These are phyloP conservation scores for Australoheros facetus DNA, from an alignment of 2,797 vertebrate species.

Conservation along the genomic window DNA sequence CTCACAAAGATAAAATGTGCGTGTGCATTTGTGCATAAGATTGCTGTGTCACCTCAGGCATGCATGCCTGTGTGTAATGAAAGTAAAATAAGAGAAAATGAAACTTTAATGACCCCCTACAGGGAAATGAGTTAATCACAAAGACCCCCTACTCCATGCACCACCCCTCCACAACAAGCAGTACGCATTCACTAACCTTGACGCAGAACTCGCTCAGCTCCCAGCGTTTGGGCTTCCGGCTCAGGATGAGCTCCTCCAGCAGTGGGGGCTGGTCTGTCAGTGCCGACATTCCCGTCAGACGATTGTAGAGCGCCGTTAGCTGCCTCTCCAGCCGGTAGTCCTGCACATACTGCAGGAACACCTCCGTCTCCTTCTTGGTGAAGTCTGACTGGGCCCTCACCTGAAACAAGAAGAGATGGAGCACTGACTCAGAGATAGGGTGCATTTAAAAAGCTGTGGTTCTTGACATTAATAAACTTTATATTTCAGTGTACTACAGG, in stretches of 20 bases:
- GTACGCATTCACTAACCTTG: slow-evolving; percentile 63
- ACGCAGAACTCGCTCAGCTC: slow-evolving; percentile 78
- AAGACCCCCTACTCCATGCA: not conserved
- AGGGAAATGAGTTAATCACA: slow-evolving; percentile 25
- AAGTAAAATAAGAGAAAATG: slow-evolving; percentile 30
- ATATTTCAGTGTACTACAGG: not conserved
- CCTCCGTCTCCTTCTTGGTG: slow-evolving; percentile 73
- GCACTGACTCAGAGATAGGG: no score
- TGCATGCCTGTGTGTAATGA: slow-evolving; percentile 35
- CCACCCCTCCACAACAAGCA: no score
- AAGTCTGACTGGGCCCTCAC: slow-evolving; percentile 68
- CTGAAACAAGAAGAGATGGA: slow-evolving; percentile 13
- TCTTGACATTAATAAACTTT: not conserved
- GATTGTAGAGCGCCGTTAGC: slow-evolving; percentile 74
- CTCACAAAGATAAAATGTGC: not conserved
- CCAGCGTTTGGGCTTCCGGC: slow-evolving; percentile 74
- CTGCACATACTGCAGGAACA: slow-evolving; percentile 73
- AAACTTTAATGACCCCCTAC: slow-evolving; percentile 45
- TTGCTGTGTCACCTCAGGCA: slow-evolving; percentile 19
- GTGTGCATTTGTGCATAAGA: not conserved
- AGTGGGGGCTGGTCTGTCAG: slow-evolving; percentile 73
- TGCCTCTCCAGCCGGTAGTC: slow-evolving; percentile 79
- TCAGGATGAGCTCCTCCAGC: slow-evolving; percentile 73
- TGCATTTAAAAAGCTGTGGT: not conserved
- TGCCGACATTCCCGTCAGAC: slow-evolving; percentile 70